phyloP scores from a whole-genome alignment of 2,797 vertebrate genomes.

The Pagetopsis macropterus region DNA sequence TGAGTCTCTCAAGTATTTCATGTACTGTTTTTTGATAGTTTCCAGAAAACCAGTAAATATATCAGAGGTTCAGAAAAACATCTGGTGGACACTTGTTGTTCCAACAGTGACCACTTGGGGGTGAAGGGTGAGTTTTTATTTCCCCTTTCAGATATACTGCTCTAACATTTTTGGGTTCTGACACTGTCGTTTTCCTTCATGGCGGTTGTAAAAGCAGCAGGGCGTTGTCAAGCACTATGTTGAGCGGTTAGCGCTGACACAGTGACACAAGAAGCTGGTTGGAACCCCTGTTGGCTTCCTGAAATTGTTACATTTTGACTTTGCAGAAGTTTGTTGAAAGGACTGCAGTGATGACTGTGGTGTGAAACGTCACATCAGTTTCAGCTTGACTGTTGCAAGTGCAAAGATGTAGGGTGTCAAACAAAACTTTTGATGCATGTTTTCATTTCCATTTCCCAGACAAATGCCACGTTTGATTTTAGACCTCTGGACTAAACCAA shows the following conservation, averaged over 20 bases:
- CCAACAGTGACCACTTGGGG: conserved; percentile 46
- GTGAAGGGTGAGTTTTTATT: conserved; percentile 18
- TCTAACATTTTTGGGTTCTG: conserved; percentile 23
- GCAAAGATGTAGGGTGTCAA: conserved; percentile 15
- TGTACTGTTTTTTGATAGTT: conserved; percentile 43
- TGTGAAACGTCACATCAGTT: conserved; percentile 27
- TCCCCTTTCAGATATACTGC: conserved; percentile 32
- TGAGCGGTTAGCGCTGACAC: conserved; percentile 55
- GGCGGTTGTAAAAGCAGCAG: conserved; percentile 59
- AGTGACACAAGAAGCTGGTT: conserved; percentile 50
- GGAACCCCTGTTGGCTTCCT: conserved; percentile 41
- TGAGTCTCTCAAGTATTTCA: conserved; percentile 20
- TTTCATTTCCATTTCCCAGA: conserved; percentile 16
- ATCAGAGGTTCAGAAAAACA: conserved; percentile 61
- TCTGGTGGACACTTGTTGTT: conserved; percentile 66
- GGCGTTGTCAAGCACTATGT: conserved; percentile 44
- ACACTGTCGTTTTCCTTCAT: conserved; percentile 44
- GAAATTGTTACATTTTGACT: conserved; percentile 37
- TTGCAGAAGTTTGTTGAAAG: conserved; percentile 36
- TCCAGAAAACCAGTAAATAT: conserved; percentile 59
- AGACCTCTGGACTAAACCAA: conserved; percentile 35
- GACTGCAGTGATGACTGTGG: conserved; percentile 1
- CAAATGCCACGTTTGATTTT: conserved; percentile 50
- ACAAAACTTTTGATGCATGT: conserved; percentile 18
- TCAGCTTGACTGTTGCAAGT: conserved; percentile 6